Percentiles rank a stretch among this genome's conserved stretches.
Evolutionary conservation across 2,888 invertebrate genomes (phyloP).

Genomic region (Aphelenchoides bicaudatus): DNA sequence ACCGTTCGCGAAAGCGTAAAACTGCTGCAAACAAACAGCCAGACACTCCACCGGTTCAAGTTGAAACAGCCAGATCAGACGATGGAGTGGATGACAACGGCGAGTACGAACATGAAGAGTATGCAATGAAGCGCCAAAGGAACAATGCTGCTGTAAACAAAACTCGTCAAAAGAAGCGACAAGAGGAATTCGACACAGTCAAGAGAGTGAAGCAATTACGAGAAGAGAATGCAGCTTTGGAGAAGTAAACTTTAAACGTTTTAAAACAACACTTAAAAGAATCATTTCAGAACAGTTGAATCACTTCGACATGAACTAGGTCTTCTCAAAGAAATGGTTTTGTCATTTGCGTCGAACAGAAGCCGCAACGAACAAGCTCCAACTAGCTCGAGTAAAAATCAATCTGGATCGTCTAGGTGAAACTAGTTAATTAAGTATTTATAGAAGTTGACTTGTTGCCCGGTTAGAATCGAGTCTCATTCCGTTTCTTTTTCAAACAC

Average conservation of each 20-base stretch:
- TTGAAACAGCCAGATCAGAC: conserved; percentile 2
- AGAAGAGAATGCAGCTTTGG: conserved; percentile 55
- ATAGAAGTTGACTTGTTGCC: too few species aligned
- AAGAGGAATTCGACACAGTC: conserved; percentile 54
- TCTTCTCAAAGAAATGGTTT: conserved; percentile 60
- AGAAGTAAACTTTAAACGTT: conserved; percentile 40
- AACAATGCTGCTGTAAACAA: conserved; percentile 60
- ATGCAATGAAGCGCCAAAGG: conserved; percentile 48
- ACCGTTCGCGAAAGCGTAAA: neutral
- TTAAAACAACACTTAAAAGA: neutral
- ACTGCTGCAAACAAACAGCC: conserved; percentile 4
- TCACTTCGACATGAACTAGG: conserved; percentile 53
- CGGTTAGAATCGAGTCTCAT: too few species aligned
- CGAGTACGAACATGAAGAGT: conserved; percentile 34
- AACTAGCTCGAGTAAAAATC: too few species aligned
- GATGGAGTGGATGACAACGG: conserved; percentile 10
- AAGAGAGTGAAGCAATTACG: conserved; percentile 51
- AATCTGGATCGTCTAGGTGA: neutral
- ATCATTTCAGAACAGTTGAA: conserved; percentile 47
- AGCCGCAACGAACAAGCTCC: too few species aligned
- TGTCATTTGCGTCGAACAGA: conserved; percentile 48
- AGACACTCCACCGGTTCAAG: neutral
- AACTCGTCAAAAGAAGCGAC: conserved; percentile 58
- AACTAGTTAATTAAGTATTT: too few species aligned
- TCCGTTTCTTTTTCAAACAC: too few species aligned